phyloP scores from a whole-genome alignment of 2,113 vertebrate species.

The Cacatua alba region DNA sequence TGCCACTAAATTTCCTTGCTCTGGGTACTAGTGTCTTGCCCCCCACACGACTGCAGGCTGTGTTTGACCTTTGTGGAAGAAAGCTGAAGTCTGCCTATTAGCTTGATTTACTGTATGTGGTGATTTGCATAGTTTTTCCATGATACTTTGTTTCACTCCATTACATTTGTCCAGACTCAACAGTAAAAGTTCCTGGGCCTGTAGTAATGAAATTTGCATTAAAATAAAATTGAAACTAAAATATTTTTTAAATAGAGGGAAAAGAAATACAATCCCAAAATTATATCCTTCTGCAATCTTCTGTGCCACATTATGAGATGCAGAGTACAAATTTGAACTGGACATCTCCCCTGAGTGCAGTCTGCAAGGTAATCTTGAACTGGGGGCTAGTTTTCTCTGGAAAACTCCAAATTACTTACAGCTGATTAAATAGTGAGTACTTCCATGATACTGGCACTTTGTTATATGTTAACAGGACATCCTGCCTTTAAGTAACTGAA shows the following conservation, averaged over 20 bases:
- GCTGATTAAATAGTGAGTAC: not conserved
- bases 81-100: slow-evolving; percentile 55
- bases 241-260: slow-evolving; percentile 8
- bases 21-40: not conserved
- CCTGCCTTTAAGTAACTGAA: not conserved
- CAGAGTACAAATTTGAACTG: not conserved
- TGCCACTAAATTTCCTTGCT: not conserved
- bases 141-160: slow-evolving; percentile 69
- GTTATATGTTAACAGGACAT: not conserved
- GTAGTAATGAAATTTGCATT: slow-evolving; percentile 10
- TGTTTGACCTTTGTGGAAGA: not conserved
- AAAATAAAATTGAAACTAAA: slow-evolving; percentile 33
- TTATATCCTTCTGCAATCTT: not conserved
- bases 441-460: not conserved
- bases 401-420: slow-evolving; percentile 22
- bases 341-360: not conserved
- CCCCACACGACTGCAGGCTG: not conserved
- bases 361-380: not conserved
- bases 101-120: slow-evolving; percentile 55
- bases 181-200: slow-evolving; percentile 23
- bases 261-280: slow-evolving; percentile 7
- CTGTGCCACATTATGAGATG: not conserved
- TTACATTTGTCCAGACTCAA: slow-evolving; percentile 54
- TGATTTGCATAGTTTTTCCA: slow-evolving; percentile 72
- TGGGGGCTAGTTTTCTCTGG: not conserved